Percentiles rank a stretch among this genome's conserved stretches.
phyloP scores from a whole-genome alignment of 1,140 invertebrate species.

The Formica exsecta region DNA sequence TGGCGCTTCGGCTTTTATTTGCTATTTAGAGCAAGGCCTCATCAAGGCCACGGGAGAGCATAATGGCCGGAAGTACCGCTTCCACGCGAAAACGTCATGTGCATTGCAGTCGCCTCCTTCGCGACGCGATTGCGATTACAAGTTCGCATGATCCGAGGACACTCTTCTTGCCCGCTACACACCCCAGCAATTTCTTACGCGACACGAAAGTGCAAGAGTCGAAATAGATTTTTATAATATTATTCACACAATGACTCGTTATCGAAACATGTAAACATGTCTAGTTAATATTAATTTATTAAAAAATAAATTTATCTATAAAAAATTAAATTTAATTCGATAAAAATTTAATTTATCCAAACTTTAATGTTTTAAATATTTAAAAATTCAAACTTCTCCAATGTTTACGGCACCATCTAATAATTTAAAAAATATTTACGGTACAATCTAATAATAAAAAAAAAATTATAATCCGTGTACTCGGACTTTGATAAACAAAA shows the following conservation, averaged over 20 bases:
- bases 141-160: conserved; percentile 45
- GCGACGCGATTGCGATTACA: not conserved
- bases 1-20: conserved; percentile 40
- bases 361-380: not conserved
- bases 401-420: not conserved
- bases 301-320: no score
- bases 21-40: conserved; percentile 59
- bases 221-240: no score
- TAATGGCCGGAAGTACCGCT: conserved; percentile 58
- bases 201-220: not conserved
- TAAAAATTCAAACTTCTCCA: not conserved
- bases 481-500: no score
- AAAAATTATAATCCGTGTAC: no score
- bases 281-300: no score
- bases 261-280: no score
- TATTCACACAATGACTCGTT: no score
- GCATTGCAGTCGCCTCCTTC: conserved; percentile 32
- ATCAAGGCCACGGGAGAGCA: conserved; percentile 55
- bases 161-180: not conserved
- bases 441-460: no score
- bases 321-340: no score
- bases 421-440: no score
- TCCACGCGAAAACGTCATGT: conserved; percentile 61
- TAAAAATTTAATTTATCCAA: not conserved
- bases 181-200: not conserved